Evolutionary conservation across 2,888 invertebrate species (phyloP).

Genomic region (Molorchus minor): DNA sequence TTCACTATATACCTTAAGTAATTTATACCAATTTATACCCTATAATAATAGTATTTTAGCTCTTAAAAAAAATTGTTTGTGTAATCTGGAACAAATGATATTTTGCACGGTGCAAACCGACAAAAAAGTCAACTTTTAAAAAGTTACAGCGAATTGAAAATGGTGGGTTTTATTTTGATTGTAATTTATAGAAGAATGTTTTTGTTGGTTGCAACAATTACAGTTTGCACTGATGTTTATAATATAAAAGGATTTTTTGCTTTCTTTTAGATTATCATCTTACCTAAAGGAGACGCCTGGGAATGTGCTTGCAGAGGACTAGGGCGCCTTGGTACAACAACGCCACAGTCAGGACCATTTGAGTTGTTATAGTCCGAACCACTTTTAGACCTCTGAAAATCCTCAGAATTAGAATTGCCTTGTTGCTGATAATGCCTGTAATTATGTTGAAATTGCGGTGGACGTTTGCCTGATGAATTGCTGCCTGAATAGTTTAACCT

Average conservation of each 20-base stretch:
- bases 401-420: slow-evolving; percentile 62
- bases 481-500: slow-evolving; percentile 70
- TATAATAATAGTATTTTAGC: too few relatives aligned
- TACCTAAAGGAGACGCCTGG: slow-evolving; percentile 72
- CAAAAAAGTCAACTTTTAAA: too few relatives aligned
- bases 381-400: slow-evolving; percentile 64
- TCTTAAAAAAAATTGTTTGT: too few relatives aligned
- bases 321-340: slow-evolving; percentile 73
- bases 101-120: too few relatives aligned
- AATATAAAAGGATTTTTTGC: not conserved
- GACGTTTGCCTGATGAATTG: slow-evolving; percentile 66
- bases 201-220: too few relatives aligned
- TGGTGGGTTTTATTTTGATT: too few relatives aligned
- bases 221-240: not conserved
- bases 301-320: slow-evolving; percentile 76
- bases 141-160: too few relatives aligned
- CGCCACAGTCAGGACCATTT: slow-evolving; percentile 69
- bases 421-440: slow-evolving; percentile 68
- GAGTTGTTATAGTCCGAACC: slow-evolving; percentile 64
- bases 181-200: too few relatives aligned
- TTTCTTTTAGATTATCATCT: not conserved
- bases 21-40: too few relatives aligned
- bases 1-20: too few relatives aligned
- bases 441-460: slow-evolving; percentile 65
- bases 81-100: too few relatives aligned